Evolutionary conservation across 2,797 vertebrate genomes (phyloP), one percentile per base, ranked within the genome.

Genomic region (Brachyrhaphis roseni): DNA sequence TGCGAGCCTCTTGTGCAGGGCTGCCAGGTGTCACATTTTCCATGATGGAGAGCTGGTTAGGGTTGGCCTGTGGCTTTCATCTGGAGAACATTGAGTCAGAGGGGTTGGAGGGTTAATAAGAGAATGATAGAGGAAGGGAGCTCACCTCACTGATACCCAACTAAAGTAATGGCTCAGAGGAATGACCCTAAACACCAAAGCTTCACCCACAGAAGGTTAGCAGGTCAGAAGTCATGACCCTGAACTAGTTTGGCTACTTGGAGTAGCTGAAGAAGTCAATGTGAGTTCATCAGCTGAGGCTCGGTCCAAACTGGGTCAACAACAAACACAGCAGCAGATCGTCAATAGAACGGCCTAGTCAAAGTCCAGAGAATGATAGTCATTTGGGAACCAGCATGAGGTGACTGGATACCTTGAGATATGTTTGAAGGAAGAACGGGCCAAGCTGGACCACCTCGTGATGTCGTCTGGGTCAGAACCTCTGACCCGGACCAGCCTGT

Each of bases 11-110:
- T 80, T 41, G 83, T 57, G 86, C 82, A 49, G 77, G 71, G 78
- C 66, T 75, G 71, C 74, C 88, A 20, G 87, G 76, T 18, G 93
- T 95, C 92, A 94, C 85, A 84, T 91, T 91, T 83, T 92, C 91
- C 95, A 95, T 94, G 81, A 87, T 90, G 83, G 76, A 82, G 77
- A 82, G 81, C 85, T 79, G 34, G 80, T 64, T 78, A 62, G 84
- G 78, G 77, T 82, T 47, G 75, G 70, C 26, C 84, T 66, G 53
- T 41, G 46, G 53, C 90, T 79, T 94, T 75, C 94, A 95, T 94
- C 93, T 95, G 87, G 51, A 81, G 8, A 77, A 16, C 20, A 1
- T 13, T 36, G 16, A 62, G 64, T 47, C 4, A 11, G 34, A 36
- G 41, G 26, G 8, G 3, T 66, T 51, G 49, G 18, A 51, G 49